Evolutionary conservation across 2,888 invertebrate species (phyloP).

Genomic region (Bimastos eiseni): DNA sequence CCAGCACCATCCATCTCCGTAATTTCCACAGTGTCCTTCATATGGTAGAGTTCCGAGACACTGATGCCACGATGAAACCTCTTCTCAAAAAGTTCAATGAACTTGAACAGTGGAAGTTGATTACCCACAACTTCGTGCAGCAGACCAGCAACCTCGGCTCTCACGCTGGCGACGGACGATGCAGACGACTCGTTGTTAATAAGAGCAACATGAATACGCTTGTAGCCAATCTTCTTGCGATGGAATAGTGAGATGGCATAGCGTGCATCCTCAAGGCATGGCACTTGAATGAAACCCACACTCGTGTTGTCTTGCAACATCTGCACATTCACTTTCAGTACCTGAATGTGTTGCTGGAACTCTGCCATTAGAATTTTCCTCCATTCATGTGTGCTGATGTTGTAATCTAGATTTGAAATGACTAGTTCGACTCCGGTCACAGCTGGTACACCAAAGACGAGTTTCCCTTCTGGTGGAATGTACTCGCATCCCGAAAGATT

Average conservation of each 20-base stretch:
- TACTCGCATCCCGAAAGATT: not conserved
- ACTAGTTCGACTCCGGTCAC: conserved; percentile 50
- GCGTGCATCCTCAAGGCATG: conserved; percentile 71
- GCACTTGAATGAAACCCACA: conserved; percentile 74
- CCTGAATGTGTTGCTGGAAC: conserved; percentile 71
- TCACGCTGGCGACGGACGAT: conserved; percentile 47
- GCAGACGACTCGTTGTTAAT: conserved; percentile 25
- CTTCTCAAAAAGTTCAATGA: conserved; percentile 81
- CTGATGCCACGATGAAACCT: conserved; percentile 72
- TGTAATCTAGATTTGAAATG: conserved; percentile 75
- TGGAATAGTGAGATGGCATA: conserved; percentile 80
- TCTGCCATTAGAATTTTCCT: conserved; percentile 69
- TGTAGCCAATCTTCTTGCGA: conserved; percentile 78
- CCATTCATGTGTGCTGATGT: conserved; percentile 72
- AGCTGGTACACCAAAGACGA: not conserved
- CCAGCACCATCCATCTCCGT: conserved; percentile 69
- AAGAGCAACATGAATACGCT: conserved; percentile 72
- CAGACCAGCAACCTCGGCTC: conserved; percentile 74
- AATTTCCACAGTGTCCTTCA: conserved; percentile 79
- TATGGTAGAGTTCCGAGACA: conserved; percentile 65
- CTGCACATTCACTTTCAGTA: conserved; percentile 69
- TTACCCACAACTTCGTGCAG: conserved; percentile 76
- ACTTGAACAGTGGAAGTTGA: conserved; percentile 77
- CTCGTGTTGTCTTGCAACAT: conserved; percentile 72
- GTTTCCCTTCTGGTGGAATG: not conserved